Evolutionary conservation across 2,888 invertebrate species (phyloP), one percentile per base, ranked within the genome.

Genomic region (Linyphia triangularis): DNA sequence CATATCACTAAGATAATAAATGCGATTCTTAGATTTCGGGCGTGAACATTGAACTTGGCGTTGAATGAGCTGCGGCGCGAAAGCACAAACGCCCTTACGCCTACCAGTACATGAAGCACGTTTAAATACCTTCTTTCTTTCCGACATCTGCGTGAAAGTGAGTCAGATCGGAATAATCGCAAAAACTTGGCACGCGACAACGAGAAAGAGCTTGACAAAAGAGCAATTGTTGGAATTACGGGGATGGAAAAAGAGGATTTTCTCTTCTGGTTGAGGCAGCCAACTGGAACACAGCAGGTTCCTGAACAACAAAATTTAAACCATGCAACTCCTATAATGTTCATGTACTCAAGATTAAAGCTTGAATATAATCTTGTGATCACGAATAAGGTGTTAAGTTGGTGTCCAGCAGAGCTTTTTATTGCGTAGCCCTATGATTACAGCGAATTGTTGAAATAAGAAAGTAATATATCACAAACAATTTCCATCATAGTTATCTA

Each of bases 111-210:
- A 40, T 40, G 26, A 24, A 79, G 57, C 43, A 65, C 79, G 81
- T 43, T 63, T 33, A 81, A 86, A 59, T 63, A 61, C 51, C 61
- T 65, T 61, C 59, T 28, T 67, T 75, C 43, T 73, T 51, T 51
- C 51, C n/a, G 5, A 82, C 82, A 82, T 78, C 77, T 51, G 67
- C 24, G 28, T 51, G 26, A n/a, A 33, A 26, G 33, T 86, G 86
- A 86, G 40, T 86, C 86, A 86, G 65, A 13, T 19, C 19, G 9
- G 67, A 67, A 40, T 81, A 86, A 86, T 86, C 59, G 40, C 63
- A 86, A 86, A 86, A 86, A 73, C 81, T 86, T 86, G 86, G 86
- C 86, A 86, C 70, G 72, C 65, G 78, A 79, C 77, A 16, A 22
- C 69, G 22, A 37, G 40, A 70, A 70, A 61, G 13, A 22, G 70